Evolutionary conservation across 2,113 vertebrate genomes (phyloP).

Genomic region (Upupa epops): DNA sequence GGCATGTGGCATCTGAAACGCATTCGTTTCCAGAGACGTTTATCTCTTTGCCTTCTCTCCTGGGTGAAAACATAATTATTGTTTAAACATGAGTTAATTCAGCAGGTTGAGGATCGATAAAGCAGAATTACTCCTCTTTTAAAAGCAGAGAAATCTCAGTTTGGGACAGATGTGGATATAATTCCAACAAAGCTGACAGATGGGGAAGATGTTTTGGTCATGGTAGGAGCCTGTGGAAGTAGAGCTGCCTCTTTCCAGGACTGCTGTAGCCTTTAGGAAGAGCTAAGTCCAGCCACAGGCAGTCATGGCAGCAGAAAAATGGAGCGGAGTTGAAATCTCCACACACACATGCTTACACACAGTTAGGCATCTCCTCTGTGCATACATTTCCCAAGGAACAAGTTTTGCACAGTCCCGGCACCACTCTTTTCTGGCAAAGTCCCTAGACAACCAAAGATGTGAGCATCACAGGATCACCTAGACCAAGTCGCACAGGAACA

Average conservation of each 20-base stretch:
- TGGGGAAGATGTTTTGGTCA: neutral
- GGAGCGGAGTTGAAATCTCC: neutral
- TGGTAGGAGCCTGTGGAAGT: neutral
- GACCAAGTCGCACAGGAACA: no score
- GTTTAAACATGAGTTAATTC: constrained; percentile 73
- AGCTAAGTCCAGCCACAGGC: neutral
- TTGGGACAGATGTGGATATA: neutral
- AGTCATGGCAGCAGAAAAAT: neutral
- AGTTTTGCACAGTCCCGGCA: neutral
- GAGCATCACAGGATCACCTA: neutral
- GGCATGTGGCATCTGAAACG: neutral
- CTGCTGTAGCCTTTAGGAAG: neutral
- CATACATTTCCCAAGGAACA: neutral
- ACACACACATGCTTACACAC: accelerated
- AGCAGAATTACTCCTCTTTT: constrained; percentile 41
- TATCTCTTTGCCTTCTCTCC: constrained; percentile 56
- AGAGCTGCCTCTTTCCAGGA: neutral
- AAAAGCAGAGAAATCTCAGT: constrained; percentile 50
- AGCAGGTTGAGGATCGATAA: constrained; percentile 64
- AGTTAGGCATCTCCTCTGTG: neutral
- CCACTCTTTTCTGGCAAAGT: accelerated
- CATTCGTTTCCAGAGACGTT: constrained; percentile 60
- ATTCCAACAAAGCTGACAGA: neutral
- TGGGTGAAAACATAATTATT: constrained; percentile 68
- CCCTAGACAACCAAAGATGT: neutral